A percentile compares a stretch with the other conserved stretches of the same genome.
Evolutionary conservation across 2,797 vertebrate genomes (phyloP).

Genomic region (Lepilemur septentrionalis): DNA sequence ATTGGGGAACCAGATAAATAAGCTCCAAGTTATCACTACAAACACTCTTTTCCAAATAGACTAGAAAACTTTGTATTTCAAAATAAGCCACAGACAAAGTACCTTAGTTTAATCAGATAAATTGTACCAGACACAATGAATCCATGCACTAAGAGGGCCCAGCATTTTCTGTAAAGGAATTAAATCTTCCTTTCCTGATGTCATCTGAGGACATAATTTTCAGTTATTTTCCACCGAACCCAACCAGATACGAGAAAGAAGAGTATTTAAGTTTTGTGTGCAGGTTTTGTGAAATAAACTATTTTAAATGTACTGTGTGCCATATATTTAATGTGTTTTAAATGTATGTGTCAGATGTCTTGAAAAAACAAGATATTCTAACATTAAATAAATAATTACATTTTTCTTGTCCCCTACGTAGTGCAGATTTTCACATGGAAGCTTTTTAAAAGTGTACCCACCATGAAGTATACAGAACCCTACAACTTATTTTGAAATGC

Average conservation of each 20-base stretch:
- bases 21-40: not conserved
- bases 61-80: not conserved
- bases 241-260: conserved; percentile 2
- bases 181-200: conserved; percentile 16
- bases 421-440: not conserved
- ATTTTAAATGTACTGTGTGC: not conserved
- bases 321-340: not conserved
- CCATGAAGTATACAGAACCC: not conserved
- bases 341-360: not conserved
- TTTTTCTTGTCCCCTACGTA: not conserved
- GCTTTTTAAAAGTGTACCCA: not conserved
- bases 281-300: not conserved
- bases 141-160: not conserved
- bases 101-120: not conserved
- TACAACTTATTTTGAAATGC: conserved; percentile 8
- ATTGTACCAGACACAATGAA: not conserved
- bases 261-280: not conserved
- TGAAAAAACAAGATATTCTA: not conserved
- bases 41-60: not conserved
- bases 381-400: not conserved
- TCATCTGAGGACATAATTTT: conserved; percentile 19
- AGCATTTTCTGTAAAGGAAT: not conserved
- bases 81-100: not conserved
- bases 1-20: not conserved
- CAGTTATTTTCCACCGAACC: conserved; percentile 31